Percentiles rank a stretch among this genome's conserved stretches.
Evolutionary conservation across 2,797 vertebrate species (phyloP).

Genomic region (Ctenochaetus hawaiiensis): DNA sequence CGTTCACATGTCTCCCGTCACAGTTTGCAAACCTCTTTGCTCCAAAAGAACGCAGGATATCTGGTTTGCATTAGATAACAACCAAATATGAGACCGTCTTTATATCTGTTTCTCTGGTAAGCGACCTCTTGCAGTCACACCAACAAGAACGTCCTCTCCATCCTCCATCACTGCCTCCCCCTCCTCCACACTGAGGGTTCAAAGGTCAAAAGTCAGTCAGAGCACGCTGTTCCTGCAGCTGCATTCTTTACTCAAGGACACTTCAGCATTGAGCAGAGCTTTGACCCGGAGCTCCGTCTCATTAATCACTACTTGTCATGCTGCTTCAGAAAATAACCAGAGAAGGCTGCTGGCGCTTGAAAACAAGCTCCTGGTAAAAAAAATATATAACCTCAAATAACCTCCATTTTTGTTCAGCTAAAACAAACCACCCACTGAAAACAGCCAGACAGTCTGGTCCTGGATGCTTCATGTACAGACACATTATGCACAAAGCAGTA

Average conservation of each 20-base stretch:
- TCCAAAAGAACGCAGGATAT: background rate
- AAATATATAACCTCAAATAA: background rate
- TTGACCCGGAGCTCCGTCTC: constrained; percentile 36
- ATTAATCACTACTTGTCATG: constrained; percentile 51
- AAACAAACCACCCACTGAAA: background rate
- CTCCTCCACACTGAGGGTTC: background rate
- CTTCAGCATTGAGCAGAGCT: constrained; percentile 27
- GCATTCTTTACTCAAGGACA: constrained; percentile 56
- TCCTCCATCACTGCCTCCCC: background rate
- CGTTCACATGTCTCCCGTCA: no score
- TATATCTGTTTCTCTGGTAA: background rate
- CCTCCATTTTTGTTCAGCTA: background rate
- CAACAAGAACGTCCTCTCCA: background rate
- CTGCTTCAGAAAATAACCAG: constrained; percentile 11
- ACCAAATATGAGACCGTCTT: no score
- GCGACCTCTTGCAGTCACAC: background rate
- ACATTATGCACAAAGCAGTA: constrained; percentile 50
- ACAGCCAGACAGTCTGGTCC: background rate
- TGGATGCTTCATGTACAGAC: constrained; percentile 40
- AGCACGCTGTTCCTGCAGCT: constrained; percentile 17
- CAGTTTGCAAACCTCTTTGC: no score
- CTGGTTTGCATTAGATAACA: background rate
- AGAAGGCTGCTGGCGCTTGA: background rate
- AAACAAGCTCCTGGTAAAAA: background rate
- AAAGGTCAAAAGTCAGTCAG: constrained; percentile 37